Conservation (phyloP, 2,888 invertebrate genomes). For the Aethes cnicana region DNA sequence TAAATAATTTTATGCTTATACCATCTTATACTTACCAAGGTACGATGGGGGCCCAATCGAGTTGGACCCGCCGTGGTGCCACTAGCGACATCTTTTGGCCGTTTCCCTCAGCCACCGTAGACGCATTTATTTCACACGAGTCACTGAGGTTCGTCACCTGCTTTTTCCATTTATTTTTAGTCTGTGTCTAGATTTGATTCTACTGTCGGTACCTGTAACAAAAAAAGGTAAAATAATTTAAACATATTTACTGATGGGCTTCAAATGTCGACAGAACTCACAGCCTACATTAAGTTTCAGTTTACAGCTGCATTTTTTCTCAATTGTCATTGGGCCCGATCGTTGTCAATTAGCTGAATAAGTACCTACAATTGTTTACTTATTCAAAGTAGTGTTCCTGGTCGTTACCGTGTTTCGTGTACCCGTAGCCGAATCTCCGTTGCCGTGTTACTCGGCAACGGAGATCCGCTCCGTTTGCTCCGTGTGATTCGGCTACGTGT, state of each 20-base stretch:
- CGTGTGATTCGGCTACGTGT: too few relatives aligned
- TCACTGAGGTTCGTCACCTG: constrained; percentile 9
- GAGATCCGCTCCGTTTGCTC: too few relatives aligned
- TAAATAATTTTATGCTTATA: constrained; percentile 17
- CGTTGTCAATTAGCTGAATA: too few relatives aligned
- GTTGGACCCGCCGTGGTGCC: constrained; percentile 69
- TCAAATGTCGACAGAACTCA: constrained; percentile 22
- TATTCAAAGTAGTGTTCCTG: too few relatives aligned
- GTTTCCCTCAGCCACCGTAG: constrained; percentile 36
- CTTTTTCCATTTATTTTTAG: constrained; percentile 18
- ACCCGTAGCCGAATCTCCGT: too few relatives aligned
- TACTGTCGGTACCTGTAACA: constrained; percentile 29
- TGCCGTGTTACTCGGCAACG: too few relatives aligned
- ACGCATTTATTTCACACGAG: constrained; percentile 9
- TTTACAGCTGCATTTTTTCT: too few relatives aligned
- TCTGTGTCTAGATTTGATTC: not conserved
- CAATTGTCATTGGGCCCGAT: too few relatives aligned
- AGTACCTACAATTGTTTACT: too few relatives aligned
- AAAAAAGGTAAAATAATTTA: not conserved
- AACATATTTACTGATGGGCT: constrained; percentile 20
- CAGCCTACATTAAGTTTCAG: constrained; percentile 23
- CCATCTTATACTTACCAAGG: constrained; percentile 63
- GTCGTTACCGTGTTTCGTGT: too few relatives aligned
- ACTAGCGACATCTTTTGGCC: constrained; percentile 66
- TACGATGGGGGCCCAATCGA: constrained; percentile 70